phyloP scores from a whole-genome alignment of 1,140 invertebrate species.

The Drosophila prosaltans region DNA sequence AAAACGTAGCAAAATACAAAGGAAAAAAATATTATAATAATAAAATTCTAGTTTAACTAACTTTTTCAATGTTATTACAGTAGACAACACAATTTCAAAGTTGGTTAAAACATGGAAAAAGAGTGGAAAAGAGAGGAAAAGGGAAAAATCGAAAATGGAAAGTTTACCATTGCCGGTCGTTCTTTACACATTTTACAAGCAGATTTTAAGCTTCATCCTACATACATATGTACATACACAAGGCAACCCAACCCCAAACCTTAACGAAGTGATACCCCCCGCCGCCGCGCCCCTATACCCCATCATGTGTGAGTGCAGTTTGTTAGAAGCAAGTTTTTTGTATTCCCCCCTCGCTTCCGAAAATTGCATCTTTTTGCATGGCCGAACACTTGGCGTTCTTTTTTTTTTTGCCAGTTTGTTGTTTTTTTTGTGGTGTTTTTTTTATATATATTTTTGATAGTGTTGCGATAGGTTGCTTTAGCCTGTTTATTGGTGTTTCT shows the following conservation, averaged over 20 bases:
- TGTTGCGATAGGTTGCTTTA: not conserved
- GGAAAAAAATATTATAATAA: not conserved
- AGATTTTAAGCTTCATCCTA: constrained; percentile 16
- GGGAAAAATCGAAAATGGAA: constrained; percentile 17
- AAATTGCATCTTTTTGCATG: constrained; percentile 38
- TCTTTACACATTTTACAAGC: constrained; percentile 39
- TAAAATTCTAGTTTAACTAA: constrained; percentile 34
- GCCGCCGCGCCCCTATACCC: not conserved
- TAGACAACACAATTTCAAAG: constrained; percentile 10
- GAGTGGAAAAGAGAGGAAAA: not conserved
- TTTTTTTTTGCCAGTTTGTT: constrained; percentile 10
- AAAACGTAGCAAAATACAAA: not conserved
- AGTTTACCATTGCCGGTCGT: not conserved
- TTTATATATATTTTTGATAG: not conserved
- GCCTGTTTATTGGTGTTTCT: not conserved
- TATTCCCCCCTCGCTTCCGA: not conserved
- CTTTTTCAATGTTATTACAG: constrained; percentile 32
- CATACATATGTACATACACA: not conserved
- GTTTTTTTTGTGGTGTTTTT: not conserved
- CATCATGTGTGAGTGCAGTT: not conserved
- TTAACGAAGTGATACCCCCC: not conserved
- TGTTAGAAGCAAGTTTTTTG: constrained; percentile 5
- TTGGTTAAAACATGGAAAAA: not conserved
- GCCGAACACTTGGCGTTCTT: constrained; percentile 1
- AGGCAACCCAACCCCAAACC: no score